Conservation (phyloP, 2,888 invertebrate genomes). For the Eristalis intricaria region DNA sequence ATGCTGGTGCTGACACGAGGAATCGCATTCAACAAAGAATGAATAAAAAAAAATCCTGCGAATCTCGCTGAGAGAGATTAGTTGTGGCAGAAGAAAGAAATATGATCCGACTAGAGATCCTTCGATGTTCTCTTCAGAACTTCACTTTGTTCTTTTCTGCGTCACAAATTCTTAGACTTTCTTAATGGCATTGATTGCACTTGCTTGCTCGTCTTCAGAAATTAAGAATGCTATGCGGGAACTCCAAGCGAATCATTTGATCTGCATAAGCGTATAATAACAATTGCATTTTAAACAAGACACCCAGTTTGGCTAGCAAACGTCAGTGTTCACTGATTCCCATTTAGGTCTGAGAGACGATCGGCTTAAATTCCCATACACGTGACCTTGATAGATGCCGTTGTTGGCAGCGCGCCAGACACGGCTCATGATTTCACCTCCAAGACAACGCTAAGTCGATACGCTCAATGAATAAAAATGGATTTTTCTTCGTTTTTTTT, state of each 20-base stretch:
- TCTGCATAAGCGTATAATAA: background rate
- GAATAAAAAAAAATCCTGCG: no score
- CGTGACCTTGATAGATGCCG: constrained; percentile 43
- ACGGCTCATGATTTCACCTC: constrained; percentile 18
- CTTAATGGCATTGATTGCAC: background rate
- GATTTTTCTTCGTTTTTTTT: background rate
- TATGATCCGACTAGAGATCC: no score
- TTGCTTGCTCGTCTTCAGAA: background rate
- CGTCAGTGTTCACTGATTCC: background rate
- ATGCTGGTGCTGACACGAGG: no score
- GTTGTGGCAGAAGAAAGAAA: no score
- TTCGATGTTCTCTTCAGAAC: background rate
- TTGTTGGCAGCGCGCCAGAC: constrained; percentile 5
- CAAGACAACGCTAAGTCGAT: constrained; percentile 21
- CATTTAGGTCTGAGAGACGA: background rate
- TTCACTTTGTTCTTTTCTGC: background rate
- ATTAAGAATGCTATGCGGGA: background rate
- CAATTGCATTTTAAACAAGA: background rate
- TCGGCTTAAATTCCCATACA: constrained; percentile 16
- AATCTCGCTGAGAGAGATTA: no score
- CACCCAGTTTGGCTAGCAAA: background rate
- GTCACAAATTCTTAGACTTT: background rate
- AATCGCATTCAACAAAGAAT: no score
- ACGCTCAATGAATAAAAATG: constrained; percentile 47
- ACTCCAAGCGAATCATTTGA: background rate